Base-by-base conservation (phyloP, 2,113 vertebrate genomes). In the Variabilichromis moorii region DNA sequence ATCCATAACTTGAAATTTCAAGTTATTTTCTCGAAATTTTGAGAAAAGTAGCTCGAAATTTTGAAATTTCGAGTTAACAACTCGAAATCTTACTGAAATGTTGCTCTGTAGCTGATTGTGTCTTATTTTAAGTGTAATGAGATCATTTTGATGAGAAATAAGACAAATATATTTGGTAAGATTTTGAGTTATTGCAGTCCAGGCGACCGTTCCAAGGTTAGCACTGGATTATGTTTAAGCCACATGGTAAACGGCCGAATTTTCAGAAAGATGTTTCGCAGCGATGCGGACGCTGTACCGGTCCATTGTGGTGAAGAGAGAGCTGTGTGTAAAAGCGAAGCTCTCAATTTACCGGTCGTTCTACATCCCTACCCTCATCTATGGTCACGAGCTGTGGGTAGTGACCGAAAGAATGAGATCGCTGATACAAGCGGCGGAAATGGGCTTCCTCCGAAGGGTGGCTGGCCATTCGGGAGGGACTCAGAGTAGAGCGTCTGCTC, bases 371-470 rank as follows among this genome's bases (percentile, higher is more conserved):
- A 2, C 53, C 53, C n/a, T 54, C 53, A 54, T 0, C 6, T 54
- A 54, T 54, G 51, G 51, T 1, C 51, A 4, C 9, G n/a, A 54
- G 51, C n/a, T 54, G 53, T 54, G 6, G 53, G 53, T 3, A 54
- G 51, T 53, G 9, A 51, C 50, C 3, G 3, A 51, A 51, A 51
- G 9, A 10, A 53, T 1, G 50, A 53, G 50, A 53, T 53, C 9
- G 50, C 50, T 0, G 19, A 1, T 3, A 24, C 53, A 54, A 54
- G 1, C 4, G 1, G n/a, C 3, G 0, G 51, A 54, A 54, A 54
- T 54, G 0, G 10, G 0, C 51, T 54, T 54, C n/a, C 53, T 54
- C 53, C 0, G 0, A 54, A 11, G 51, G n/a, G 9, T 21, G n/a
- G 1, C n/a, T 54, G 53, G 53, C 53, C 10, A 55, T 24, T 24